Base-by-base conservation (phyloP, 1,140 invertebrate species). In the Penaeus japonicus region DNA sequence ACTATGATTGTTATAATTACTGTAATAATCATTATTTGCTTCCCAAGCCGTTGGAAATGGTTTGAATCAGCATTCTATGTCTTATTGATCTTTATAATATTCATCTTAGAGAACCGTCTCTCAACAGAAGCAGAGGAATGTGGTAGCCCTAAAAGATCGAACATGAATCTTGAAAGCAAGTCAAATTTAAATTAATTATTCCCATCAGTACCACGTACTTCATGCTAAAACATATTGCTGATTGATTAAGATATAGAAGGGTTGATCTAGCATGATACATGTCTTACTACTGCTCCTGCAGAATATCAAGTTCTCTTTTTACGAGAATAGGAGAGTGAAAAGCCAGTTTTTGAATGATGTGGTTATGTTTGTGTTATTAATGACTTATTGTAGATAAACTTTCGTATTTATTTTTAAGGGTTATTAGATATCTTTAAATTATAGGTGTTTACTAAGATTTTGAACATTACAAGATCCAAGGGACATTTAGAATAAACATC, bases 101-200 rank as follows among this genome's bases (percentile, higher is more conserved):
- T 78, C 24, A 78, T 27, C 39, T 78, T 27, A 32, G 75, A 78
- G 39, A 78, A 78, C 24, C 27, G 27, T 39, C 75, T 27, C 39
- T 78, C 75, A 35, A 78, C 75, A 32, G 24, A 78, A 78, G 75
- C 75, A 78, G 30, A 78, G 27, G 75, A 70, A 70, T 70, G 65
- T 70, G 65, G 65, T 70, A 70, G 65, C 22, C n/a, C 65, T 30
- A 70, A 70, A 30, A 70, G 65, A 70, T 39, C 35, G 27, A 24
- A 32, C 75, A 78, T 78, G 35, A 78, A 78, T 78, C 22, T 39
- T 22, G 30, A 27, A 78, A 78, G 75, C 22, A 32, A 22, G 39
- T 24, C 24, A 39, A 12, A 78, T 78, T 78, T 78, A 32, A 20
- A 22, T 27, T 78, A 22, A 78, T 78, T 78, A 39, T 78, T 78